A percentile compares a stretch with the other conserved stretches of the same genome.
phyloP scores from a whole-genome alignment of 2,888 invertebrate species.

The Erebia ligea region DNA sequence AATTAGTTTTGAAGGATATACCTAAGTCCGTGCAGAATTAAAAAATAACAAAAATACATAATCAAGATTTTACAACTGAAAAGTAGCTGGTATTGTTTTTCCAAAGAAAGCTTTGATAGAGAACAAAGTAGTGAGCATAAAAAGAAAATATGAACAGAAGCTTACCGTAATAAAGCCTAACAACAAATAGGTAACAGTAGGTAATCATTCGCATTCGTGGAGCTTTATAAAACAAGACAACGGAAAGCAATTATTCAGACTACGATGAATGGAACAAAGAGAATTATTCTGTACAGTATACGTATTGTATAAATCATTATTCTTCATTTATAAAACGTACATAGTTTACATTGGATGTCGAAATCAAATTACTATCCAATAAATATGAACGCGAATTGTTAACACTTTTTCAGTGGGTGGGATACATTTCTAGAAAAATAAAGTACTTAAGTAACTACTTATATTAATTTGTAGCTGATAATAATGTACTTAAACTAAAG shows the following conservation, averaged over 20 bases:
- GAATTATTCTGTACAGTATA: neutral
- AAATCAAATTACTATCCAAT: neutral
- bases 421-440: neutral
- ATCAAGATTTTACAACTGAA: neutral
- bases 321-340: too few relatives aligned
- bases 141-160: constrained; percentile 2
- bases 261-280: constrained; percentile 17
- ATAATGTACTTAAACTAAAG: neutral
- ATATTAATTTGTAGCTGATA: neutral
- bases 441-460: neutral
- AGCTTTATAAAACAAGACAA: constrained; percentile 20
- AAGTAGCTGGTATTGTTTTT: neutral
- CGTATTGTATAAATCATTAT: too few relatives aligned
- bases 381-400: neutral
- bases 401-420: neutral
- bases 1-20: neutral
- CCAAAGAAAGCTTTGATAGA: neutral
- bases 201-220: constrained; percentile 17
- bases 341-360: neutral
- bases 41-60: too few relatives aligned
- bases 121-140: neutral
- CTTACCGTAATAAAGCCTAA: constrained; percentile 4
- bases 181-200: constrained; percentile 5
- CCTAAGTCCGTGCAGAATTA: too few relatives aligned
- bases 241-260: constrained; percentile 17